Evolutionary conservation across 2,888 invertebrate species (phyloP), one percentile per base, ranked within the genome.

Genomic region (Epinotia bilunana): DNA sequence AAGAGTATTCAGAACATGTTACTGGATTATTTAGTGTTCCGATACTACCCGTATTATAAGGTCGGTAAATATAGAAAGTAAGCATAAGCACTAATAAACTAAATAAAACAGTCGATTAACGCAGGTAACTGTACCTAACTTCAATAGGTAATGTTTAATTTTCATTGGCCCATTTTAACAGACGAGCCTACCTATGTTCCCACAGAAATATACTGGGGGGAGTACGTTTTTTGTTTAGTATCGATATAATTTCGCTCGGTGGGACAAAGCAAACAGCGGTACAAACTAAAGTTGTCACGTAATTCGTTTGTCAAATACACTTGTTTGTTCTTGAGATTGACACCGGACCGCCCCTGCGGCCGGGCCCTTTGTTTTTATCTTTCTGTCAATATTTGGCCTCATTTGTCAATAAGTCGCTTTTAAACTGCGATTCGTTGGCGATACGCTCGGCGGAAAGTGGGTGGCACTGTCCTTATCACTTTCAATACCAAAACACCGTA

Each of bases 281-380:
- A 83, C 84, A 87, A 87, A 86, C 87, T 85, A 87, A 88, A 90
- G 84, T 89, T 91, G 91, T 91, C 91, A 90, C 88, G 89, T 93
- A 92, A 93, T 92, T 91, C 91, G 90, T 92, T 90, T 84, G 87
- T 88, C 91, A 93, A 93, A 93, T 89, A 93, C 83, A 79, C 78
- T 79, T 84, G 80, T 93, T 93, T 93, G 90, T 91, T 89, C 88
- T 90, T 84, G 86, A 87, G 91, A 92, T 93, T 90, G 93, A 92
- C 93, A 94, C 92, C 90, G 83, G 80, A 83, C 90, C 89, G 88
- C 91, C 92, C 91, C 87, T 68, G 72, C 49, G 65, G 61, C 80
- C 82, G 86, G 83, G 83, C 88, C 87, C 90, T 92, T 94, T 94
- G 93, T 94, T 93, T 93, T 92, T 93, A 88, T 90, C 87, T 80